Percentiles rank a stretch among this genome's conserved stretches.
phyloP scores from a whole-genome alignment of 2,113 vertebrate genomes.

The Zeus faber region DNA sequence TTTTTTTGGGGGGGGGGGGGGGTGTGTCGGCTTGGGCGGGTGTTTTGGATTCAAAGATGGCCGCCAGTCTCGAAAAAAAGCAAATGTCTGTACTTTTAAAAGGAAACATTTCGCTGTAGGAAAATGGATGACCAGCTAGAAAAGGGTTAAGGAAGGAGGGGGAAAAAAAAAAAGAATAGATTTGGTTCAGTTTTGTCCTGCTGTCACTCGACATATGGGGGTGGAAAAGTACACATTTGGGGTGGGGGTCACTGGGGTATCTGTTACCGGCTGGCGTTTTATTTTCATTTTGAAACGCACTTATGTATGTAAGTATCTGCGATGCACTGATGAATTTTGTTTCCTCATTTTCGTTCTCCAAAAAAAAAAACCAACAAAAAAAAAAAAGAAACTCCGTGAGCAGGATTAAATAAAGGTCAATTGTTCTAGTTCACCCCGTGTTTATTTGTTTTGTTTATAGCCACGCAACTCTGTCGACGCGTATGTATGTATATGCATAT shows the following conservation, averaged over 20 bases:
- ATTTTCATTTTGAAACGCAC: constrained; percentile 35
- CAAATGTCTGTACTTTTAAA: constrained; percentile 61
- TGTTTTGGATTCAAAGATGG: not conserved
- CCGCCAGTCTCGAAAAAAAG: constrained; percentile 39
- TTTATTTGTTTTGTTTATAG: no score
- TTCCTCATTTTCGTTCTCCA: constrained; percentile 13
- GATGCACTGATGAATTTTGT: constrained; percentile 66
- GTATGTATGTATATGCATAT: constrained; percentile 48
- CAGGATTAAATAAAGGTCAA: constrained; percentile 53
- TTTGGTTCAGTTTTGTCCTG: constrained; percentile 31
- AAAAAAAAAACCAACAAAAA: no score
- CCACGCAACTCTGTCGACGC: no score
- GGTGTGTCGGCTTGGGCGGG: not conserved
- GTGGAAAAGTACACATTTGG: constrained; percentile 22
- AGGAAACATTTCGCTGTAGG: constrained; percentile 33
- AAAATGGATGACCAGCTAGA: constrained; percentile 19
- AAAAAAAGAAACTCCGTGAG: constrained; percentile 23
- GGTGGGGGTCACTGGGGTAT: constrained; percentile 21
- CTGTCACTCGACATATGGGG: constrained; percentile 22
- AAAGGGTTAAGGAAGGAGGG: constrained; percentile 13
- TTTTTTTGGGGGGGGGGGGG: constrained; percentile 16
- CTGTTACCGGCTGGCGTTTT: constrained; percentile 35
- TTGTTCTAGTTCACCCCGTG: constrained; percentile 71
- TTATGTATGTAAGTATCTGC: constrained; percentile 55
- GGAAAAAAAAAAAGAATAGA: constrained; percentile 2